These are phyloP conservation scores for Alfaro cultratus DNA, from an alignment of 2,797 vertebrate species.

Conservation along the genomic window DNA sequence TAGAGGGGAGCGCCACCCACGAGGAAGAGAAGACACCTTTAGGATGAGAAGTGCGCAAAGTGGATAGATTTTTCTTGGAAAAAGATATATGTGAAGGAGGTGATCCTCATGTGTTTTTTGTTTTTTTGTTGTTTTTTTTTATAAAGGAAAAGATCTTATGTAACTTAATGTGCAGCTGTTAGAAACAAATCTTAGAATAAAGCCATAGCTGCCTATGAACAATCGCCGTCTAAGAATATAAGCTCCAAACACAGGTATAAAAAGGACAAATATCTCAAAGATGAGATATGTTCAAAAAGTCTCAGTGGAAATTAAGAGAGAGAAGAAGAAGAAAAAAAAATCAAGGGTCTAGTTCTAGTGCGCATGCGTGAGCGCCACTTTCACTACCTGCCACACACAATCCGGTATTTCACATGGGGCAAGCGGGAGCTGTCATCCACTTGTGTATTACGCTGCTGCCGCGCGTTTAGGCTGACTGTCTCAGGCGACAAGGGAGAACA, in stretches of 20 bases:
- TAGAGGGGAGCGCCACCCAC: slow-evolving; percentile 50
- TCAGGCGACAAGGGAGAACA: slow-evolving; percentile 64
- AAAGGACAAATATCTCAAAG: slow-evolving; percentile 4
- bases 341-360: slow-evolving; percentile 49
- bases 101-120: background rate
- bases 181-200: background rate
- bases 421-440: slow-evolving; percentile 74
- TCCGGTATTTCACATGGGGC: slow-evolving; percentile 83
- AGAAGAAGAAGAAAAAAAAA: slow-evolving; percentile 8
- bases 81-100: background rate
- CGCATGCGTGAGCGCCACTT: slow-evolving; percentile 80
- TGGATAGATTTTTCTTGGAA: background rate
- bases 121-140: background rate
- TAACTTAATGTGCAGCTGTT: background rate
- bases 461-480: slow-evolving; percentile 67
- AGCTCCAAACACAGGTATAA: background rate
- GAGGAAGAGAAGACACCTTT: slow-evolving; percentile 26
- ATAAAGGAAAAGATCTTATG: background rate
- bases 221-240: background rate
- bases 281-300: slow-evolving; percentile 26
- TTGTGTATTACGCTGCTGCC: slow-evolving; percentile 69
- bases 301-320: slow-evolving; percentile 49
- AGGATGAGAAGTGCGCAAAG: slow-evolving; percentile 35
- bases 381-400: slow-evolving; percentile 81
- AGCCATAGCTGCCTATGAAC: background rate